A percentile compares a stretch with the other conserved stretches of the same genome.
Conservation (phyloP, 2,113 vertebrate species). For the Bolborhynchus lineola region DNA sequence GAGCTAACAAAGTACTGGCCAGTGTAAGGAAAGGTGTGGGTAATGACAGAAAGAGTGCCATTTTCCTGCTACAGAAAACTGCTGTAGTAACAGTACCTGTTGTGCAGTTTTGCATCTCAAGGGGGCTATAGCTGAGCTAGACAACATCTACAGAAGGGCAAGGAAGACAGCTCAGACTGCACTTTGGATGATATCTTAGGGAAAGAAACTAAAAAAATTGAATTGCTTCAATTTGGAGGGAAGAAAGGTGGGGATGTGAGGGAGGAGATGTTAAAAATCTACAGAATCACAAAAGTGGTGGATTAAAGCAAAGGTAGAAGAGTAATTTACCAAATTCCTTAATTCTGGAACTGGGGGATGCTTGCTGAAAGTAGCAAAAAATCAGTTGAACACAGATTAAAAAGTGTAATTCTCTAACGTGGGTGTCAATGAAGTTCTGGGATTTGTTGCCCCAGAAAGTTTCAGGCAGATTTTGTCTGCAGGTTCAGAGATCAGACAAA, state of each 20-base stretch:
- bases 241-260: background rate
- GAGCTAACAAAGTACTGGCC: background rate
- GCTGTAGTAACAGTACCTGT: background rate
- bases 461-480: background rate
- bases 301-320: background rate
- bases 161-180: background rate
- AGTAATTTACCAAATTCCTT: background rate
- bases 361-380: background rate
- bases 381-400: background rate
- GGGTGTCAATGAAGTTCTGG: background rate
- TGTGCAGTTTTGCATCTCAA: background rate
- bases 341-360: background rate
- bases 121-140: background rate
- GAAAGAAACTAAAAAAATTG: background rate
- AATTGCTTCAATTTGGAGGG: background rate
- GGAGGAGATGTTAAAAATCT: background rate
- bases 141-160: background rate
- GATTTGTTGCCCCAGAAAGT: background rate
- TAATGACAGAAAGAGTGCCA: rapidly evolving
- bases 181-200: background rate
- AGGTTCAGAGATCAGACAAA: background rate
- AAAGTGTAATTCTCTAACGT: background rate
- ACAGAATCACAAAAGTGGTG: background rate
- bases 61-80: background rate
- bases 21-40: background rate